Percentiles rank a stretch among this genome's conserved stretches.
Evolutionary conservation across 2,797 vertebrate genomes (phyloP).

Genomic region (Cryptoblepharus egeriae): DNA sequence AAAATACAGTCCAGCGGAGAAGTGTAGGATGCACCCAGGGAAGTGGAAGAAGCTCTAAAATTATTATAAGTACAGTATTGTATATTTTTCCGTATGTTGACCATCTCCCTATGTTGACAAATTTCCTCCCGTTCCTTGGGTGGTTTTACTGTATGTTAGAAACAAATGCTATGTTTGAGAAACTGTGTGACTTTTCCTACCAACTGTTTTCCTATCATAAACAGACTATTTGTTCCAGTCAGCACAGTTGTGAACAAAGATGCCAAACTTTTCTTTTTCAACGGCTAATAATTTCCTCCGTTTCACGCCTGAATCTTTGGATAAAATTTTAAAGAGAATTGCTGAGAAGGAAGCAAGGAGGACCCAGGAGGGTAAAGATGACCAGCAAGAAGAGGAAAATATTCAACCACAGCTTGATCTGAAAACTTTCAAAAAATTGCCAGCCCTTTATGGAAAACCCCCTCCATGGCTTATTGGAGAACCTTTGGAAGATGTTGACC

Average conservation of each 20-base stretch:
- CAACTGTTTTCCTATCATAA: not conserved
- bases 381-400: constrained; percentile 60
- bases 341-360: constrained; percentile 81
- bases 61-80: too few species aligned
- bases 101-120: too few species aligned
- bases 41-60: too few species aligned
- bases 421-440: constrained; percentile 88
- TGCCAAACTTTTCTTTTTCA: constrained; percentile 88
- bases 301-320: constrained; percentile 91
- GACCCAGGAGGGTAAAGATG: constrained; percentile 59
- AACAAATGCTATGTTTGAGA: too few species aligned
- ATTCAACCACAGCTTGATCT: constrained; percentile 84
- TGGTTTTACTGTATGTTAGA: too few species aligned
- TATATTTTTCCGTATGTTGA: too few species aligned
- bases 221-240: not conserved
- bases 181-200: not conserved
- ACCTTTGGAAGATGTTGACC: constrained; percentile 93
- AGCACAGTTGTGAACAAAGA: constrained; percentile 83
- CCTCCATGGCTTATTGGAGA: constrained; percentile 85
- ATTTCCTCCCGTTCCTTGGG: too few species aligned
- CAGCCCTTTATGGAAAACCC: constrained; percentile 88
- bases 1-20: too few species aligned
- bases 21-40: too few species aligned
- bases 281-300: constrained; percentile 85
- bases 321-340: constrained; percentile 86